These are phyloP conservation scores for Paradoxurus hermaphroditus DNA, from an alignment of 2,113 vertebrate genomes.

Conservation along the genomic window DNA sequence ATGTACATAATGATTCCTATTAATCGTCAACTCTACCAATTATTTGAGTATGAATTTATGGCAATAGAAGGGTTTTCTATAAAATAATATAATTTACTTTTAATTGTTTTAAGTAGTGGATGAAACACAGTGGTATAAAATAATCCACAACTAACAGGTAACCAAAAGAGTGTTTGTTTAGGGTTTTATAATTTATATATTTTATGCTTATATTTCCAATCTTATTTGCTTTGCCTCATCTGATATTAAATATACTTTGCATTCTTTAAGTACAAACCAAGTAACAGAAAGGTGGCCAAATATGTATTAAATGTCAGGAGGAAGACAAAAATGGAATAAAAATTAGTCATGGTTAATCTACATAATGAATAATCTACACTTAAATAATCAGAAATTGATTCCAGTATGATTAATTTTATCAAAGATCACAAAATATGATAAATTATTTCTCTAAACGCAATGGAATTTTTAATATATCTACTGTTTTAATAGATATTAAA, in stretches of 20 bases:
- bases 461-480: background rate
- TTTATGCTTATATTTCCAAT: background rate
- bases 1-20: background rate
- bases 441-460: background rate
- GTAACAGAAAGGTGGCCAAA: background rate
- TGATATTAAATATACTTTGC: background rate
- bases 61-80: background rate
- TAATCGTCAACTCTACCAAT: background rate
- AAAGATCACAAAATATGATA: background rate
- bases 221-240: background rate
- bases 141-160: background rate
- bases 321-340: background rate
- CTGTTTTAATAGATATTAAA: background rate
- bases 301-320: background rate
- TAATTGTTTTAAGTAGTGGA: background rate
- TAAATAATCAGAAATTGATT: background rate
- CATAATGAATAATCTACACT: background rate
- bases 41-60: background rate
- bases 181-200: background rate
- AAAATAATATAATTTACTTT: slow-evolving; percentile 4
- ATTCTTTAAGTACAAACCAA: slow-evolving; percentile 13
- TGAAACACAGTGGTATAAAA: background rate
- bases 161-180: background rate
- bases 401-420: background rate
- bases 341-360: background rate